Conservation (phyloP, 2,888 invertebrate species). For the Luperina testacea region DNA sequence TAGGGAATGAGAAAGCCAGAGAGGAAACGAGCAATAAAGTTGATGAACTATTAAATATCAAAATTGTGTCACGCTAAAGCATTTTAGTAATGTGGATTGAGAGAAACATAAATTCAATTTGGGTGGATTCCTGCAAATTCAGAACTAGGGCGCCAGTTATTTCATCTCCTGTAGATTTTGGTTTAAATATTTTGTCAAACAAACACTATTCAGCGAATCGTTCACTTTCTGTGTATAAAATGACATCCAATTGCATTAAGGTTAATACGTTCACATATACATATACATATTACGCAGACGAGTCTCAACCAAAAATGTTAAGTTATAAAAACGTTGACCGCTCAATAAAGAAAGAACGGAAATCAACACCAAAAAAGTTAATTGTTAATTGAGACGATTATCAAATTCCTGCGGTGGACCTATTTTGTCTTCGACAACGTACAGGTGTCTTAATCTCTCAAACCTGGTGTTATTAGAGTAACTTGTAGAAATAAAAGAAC, state of each 20-base stretch:
- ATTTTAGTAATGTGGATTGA: slow-evolving; percentile 39
- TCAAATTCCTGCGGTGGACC: slow-evolving; percentile 54
- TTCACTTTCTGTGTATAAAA: slow-evolving; percentile 2
- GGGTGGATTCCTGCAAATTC: slow-evolving; percentile 39
- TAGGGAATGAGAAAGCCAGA: slow-evolving; percentile 58
- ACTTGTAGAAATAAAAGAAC: slow-evolving; percentile 47
- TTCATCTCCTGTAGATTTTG: slow-evolving; percentile 45
- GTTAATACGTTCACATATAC: not conserved
- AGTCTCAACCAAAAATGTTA: not conserved
- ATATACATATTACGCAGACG: not conserved
- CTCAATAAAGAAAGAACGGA: slow-evolving; percentile 41
- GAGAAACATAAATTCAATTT: slow-evolving; percentile 49
- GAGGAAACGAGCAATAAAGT: slow-evolving; percentile 65
- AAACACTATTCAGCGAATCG: not conserved
- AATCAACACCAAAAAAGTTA: slow-evolving; percentile 33
- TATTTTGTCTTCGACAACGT: slow-evolving; percentile 47
- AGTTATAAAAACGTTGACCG: slow-evolving; percentile 27
- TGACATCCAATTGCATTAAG: not conserved
- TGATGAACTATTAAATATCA: slow-evolving; percentile 58
- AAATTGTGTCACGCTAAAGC: slow-evolving; percentile 53
- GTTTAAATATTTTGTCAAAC: slow-evolving; percentile 41
- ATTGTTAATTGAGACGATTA: slow-evolving; percentile 58
- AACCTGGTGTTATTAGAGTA: slow-evolving; percentile 44
- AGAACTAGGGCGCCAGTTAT: slow-evolving; percentile 38
- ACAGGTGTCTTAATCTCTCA: slow-evolving; percentile 61